phyloP scores from a whole-genome alignment of 2,888 invertebrate genomes.

The Zygaena filipendulae region DNA sequence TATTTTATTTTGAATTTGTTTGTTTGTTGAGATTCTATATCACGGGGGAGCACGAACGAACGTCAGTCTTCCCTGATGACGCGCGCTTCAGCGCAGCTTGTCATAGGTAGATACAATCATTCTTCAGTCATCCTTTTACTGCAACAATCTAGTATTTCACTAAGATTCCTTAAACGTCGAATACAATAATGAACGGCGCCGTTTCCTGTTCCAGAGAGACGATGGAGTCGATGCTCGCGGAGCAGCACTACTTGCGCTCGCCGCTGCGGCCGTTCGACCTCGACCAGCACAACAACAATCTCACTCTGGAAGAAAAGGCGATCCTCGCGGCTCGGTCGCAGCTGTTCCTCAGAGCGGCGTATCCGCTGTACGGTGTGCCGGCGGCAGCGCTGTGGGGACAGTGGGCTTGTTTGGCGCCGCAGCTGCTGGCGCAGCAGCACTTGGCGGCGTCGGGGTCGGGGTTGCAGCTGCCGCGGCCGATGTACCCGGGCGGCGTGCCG shows the following conservation, averaged over 20 bases:
- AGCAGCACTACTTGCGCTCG: slow-evolving; percentile 84
- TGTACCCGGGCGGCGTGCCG: slow-evolving; percentile 45
- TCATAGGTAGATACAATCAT: slow-evolving; percentile 57
- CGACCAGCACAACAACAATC: slow-evolving; percentile 76
- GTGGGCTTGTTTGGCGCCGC: slow-evolving; percentile 76
- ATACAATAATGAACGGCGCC: no score
- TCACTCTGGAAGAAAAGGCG: slow-evolving; percentile 82
- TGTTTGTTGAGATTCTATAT: slow-evolving; percentile 67
- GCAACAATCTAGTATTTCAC: not conserved
- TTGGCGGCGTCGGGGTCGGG: slow-evolving; percentile 64
- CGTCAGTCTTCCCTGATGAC: slow-evolving; percentile 62
- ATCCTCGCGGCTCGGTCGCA: slow-evolving; percentile 81
- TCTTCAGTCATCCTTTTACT: no score
- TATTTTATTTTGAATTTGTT: slow-evolving; percentile 58
- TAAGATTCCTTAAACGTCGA: no score
- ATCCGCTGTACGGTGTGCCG: slow-evolving; percentile 66
- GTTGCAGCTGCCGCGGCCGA: slow-evolving; percentile 59
- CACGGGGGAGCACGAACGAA: slow-evolving; percentile 65
- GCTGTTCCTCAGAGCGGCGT: slow-evolving; percentile 76
- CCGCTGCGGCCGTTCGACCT: slow-evolving; percentile 79
- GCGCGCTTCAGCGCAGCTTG: slow-evolving; percentile 61
- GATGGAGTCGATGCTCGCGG: slow-evolving; percentile 89
- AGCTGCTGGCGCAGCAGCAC: slow-evolving; percentile 74
- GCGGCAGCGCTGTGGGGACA: slow-evolving; percentile 75
- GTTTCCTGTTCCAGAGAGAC: slow-evolving; percentile 76